Percentiles rank a stretch among this genome's conserved stretches.
Conservation (phyloP, 2,797 vertebrate genomes). For the Gymnoscopelus braueri region DNA sequence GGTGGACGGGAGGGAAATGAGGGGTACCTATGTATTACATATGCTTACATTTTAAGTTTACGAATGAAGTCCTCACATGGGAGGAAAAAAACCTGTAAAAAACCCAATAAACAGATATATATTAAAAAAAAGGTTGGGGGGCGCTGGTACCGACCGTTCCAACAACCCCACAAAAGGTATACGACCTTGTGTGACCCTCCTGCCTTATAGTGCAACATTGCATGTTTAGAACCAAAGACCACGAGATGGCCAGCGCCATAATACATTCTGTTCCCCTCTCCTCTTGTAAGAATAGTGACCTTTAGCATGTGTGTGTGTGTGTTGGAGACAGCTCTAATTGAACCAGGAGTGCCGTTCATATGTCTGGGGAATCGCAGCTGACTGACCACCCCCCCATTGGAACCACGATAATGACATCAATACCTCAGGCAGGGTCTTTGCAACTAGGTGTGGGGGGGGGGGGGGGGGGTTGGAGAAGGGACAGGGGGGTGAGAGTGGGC, state of each 20-base stretch:
- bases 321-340: slow-evolving; percentile 38
- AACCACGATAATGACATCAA: slow-evolving; percentile 72
- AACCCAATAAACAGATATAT: too few relatives aligned
- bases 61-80: too few relatives aligned
- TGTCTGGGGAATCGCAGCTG: slow-evolving; percentile 48
- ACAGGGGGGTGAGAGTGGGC: slow-evolving; percentile 66
- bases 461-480: too few relatives aligned
- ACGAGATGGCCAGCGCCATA: background rate
- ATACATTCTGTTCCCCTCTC: background rate
- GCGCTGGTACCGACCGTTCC: background rate
- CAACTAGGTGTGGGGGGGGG: slow-evolving; percentile 52
- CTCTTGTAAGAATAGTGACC: slow-evolving; percentile 9
- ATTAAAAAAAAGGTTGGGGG: too few relatives aligned
- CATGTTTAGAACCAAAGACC: background rate
- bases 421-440: slow-evolving; percentile 63
- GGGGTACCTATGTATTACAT: too few relatives aligned
- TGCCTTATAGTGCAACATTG: background rate
- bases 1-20: too few relatives aligned
- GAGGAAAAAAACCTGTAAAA: too few relatives aligned
- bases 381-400: slow-evolving; percentile 37
- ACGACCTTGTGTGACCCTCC: background rate
- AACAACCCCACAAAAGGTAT: slow-evolving; percentile 12
- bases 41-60: too few relatives aligned
- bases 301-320: background rate
- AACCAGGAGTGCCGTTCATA: slow-evolving; percentile 24